These are phyloP conservation scores for Mesoclemmys tuberculata DNA, from an alignment of 2,113 vertebrate genomes.

Conservation along the genomic window DNA sequence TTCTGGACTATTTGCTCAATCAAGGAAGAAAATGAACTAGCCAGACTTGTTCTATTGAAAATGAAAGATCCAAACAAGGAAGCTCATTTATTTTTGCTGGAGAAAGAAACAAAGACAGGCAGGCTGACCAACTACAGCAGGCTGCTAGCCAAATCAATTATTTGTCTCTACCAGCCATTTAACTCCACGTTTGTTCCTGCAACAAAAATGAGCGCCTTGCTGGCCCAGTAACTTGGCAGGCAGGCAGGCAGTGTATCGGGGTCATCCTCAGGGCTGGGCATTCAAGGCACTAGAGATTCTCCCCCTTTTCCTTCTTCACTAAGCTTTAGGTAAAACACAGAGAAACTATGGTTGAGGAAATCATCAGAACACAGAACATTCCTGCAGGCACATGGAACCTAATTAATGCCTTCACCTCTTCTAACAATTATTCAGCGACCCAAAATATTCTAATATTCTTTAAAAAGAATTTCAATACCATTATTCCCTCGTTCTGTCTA, in stretches of 20 bases:
- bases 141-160: slow-evolving; percentile 66
- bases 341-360: neutral
- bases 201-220: slow-evolving; percentile 17
- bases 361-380: neutral
- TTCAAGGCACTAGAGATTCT: neutral
- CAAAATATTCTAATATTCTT: slow-evolving; percentile 36
- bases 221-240: slow-evolving; percentile 25
- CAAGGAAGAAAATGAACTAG: slow-evolving; percentile 38
- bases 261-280: neutral
- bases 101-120: slow-evolving; percentile 62
- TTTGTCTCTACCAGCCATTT: slow-evolving; percentile 53
- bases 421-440: slow-evolving; percentile 15
- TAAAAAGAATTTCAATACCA: slow-evolving; percentile 2
- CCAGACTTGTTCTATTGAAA: slow-evolving; percentile 48
- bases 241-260: neutral
- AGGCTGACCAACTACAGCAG: slow-evolving; percentile 53
- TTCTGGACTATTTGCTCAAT: slow-evolving; percentile 46
- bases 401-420: neutral
- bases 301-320: neutral
- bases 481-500: slow-evolving; percentile 5
- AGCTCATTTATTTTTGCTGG: slow-evolving; percentile 57
- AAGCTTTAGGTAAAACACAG: neutral
- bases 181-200: slow-evolving; percentile 18
- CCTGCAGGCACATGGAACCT: neutral
- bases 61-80: slow-evolving; percentile 41